A percentile compares a stretch with the other conserved stretches of the same genome.
These are phyloP conservation scores for Urocolius indicus DNA, from an alignment of 2,113 vertebrate genomes.

Conservation along the genomic window DNA sequence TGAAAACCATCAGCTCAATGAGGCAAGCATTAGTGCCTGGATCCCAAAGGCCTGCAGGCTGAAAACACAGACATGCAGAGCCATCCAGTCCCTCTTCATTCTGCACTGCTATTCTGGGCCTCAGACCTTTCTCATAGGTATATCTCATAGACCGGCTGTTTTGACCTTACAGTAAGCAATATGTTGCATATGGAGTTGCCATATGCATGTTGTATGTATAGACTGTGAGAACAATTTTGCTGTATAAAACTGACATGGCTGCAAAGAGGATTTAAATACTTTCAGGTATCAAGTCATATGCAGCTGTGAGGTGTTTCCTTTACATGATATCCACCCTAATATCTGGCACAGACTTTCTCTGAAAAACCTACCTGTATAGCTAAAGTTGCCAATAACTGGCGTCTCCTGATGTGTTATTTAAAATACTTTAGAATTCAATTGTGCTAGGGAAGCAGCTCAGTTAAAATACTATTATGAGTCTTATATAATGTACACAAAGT, in stretches of 20 bases:
- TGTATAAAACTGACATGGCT: not conserved
- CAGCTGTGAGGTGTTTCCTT: not conserved
- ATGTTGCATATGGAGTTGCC: not conserved
- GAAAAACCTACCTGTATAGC: not conserved
- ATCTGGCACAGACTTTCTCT: not conserved
- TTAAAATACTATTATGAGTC: not conserved
- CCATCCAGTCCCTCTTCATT: not conserved
- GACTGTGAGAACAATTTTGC: not conserved
- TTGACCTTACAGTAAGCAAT: not conserved
- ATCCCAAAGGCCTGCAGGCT: constrained; percentile 8
- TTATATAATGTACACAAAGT: not conserved
- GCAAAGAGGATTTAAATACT: not conserved
- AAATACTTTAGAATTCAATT: not conserved
- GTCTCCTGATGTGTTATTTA: not conserved
- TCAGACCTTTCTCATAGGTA: not conserved
- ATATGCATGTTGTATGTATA: rapidly evolving
- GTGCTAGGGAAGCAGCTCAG: not conserved
- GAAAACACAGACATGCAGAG: constrained; percentile 34
- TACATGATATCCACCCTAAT: not conserved
- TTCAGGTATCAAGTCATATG: not conserved
- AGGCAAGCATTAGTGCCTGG: not conserved
- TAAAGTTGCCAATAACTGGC: not conserved
- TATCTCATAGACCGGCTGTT: not conserved
- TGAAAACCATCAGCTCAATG: constrained; percentile 39
- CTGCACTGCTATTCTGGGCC: not conserved